phyloP scores from a whole-genome alignment of 2,888 invertebrate genomes.

The Dolichopus griseipennis region DNA sequence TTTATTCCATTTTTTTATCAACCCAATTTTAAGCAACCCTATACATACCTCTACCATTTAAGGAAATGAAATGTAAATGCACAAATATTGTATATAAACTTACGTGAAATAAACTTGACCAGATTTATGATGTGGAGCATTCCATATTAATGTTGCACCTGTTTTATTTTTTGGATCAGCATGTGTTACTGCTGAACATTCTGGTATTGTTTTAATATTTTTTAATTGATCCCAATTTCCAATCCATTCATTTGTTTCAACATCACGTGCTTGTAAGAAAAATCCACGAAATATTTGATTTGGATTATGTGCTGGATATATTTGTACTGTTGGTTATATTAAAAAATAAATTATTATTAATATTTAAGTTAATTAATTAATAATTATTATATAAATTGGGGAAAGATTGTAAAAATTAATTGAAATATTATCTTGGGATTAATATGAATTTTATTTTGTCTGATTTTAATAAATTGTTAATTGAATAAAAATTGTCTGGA shows the following conservation, averaged over 20 bases:
- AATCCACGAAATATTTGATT: conserved; percentile 67
- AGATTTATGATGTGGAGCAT: conserved; percentile 55
- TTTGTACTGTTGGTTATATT: conserved; percentile 33
- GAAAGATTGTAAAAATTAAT: too few species aligned
- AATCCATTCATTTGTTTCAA: conserved; percentile 62
- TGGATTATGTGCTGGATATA: conserved; percentile 31
- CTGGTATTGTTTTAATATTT: conserved; percentile 67
- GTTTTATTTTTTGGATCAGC: conserved; percentile 66
- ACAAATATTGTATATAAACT: conserved; percentile 45
- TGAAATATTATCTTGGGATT: too few species aligned
- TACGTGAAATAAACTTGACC: conserved; percentile 77
- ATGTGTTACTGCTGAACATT: conserved; percentile 72
- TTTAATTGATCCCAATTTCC: conserved; percentile 64
- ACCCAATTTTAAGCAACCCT: too few species aligned
- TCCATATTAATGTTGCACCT: conserved; percentile 65
- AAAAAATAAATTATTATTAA: too few species aligned
- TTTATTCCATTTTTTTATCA: too few species aligned
- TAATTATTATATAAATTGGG: too few species aligned
- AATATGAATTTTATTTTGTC: too few species aligned
- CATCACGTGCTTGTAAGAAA: conserved; percentile 71
- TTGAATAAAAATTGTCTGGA: too few species aligned
- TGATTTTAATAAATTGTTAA: too few species aligned
- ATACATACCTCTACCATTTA: too few species aligned
- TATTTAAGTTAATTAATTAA: too few species aligned
- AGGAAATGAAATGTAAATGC: too few species aligned